Base-by-base conservation (phyloP, 2,113 vertebrate genomes). In the Eptatretus burgeri region DNA sequence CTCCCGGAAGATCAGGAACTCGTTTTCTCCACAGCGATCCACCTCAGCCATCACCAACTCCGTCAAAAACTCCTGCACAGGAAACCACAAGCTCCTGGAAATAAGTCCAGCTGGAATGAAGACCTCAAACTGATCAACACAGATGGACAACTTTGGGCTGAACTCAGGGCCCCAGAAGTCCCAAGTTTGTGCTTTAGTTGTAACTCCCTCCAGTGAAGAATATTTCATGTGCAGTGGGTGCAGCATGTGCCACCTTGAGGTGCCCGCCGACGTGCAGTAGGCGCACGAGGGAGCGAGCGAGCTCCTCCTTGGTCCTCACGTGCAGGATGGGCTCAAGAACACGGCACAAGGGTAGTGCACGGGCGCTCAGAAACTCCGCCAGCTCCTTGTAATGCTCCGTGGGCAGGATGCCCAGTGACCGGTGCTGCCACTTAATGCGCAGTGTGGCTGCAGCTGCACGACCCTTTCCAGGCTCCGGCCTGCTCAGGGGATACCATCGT, bases 381-480 rank as follows among this genome's bases (percentile, higher is more conserved):
- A 98, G 94, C 69, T 98, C 89, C 70, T 98, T 98, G 76, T 98
- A 98, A 68, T 84, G 85, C 72, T 98, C 91, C 89, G 91, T 93
- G 69, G 91, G 91, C 69, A 98, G 68, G 75, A 98, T 85, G 74
- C 74, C 75, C 74, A 93, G 79, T 65, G 80, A 89, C 74, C 93
- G 91, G 69, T 85, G 91, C 10, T 84, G 84, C 9, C 81, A 85
- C 68, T 94, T 95, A 70, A 95, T 89, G 1, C 91, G 81, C 68
- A 98, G 84, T 1, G 83, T 89, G 14, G 91, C 85, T 1, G 83
- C 84, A 14, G 80, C 83, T 0, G 82, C 71, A 50, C 88, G 94
- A 52, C 76, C 76, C 73, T 94, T 98, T 78, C 69, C 81, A 70
- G 79, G 71, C 51, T 82, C 86, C 10, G 91, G 91, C 0, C 82